Conservation (phyloP, 2,797 vertebrate species). For the Gymnocypris eckloni region DNA sequence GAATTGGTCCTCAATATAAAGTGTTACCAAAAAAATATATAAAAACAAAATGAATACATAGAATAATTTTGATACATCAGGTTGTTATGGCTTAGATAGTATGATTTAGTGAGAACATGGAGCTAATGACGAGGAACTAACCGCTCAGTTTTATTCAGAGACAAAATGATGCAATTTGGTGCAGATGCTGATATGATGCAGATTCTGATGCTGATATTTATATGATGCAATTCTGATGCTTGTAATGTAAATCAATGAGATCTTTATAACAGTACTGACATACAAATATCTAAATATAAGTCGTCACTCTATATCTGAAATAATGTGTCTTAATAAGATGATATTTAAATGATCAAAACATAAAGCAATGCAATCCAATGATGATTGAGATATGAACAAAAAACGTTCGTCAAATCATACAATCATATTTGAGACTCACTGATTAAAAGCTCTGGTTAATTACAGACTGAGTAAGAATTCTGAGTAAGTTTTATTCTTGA, state of each 20-base stretch:
- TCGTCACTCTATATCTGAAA: no score
- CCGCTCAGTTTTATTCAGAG: neutral
- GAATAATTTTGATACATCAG: no score
- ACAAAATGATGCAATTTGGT: neutral
- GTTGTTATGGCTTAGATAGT: no score
- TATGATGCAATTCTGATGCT: neutral
- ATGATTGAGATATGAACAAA: neutral
- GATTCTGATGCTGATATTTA: neutral
- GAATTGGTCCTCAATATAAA: no score
- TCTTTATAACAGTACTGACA: neutral
- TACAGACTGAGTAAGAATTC: neutral
- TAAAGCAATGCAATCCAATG: neutral
- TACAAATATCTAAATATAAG: no score
- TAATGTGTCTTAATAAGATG: neutral
- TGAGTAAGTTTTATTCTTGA: neutral
- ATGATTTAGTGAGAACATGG: no score
- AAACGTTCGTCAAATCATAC: neutral
- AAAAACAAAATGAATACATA: no score
- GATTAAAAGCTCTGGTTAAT: neutral
- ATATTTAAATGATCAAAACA: neutral
- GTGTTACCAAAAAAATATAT: no score
- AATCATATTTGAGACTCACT: neutral
- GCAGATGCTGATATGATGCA: neutral
- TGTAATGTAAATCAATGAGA: neutral
- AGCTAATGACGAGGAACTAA: no score